A percentile compares a stretch with the other conserved stretches of the same genome.
Evolutionary conservation across 2,797 vertebrate species (phyloP).

Genomic region (Chelon auratus): DNA sequence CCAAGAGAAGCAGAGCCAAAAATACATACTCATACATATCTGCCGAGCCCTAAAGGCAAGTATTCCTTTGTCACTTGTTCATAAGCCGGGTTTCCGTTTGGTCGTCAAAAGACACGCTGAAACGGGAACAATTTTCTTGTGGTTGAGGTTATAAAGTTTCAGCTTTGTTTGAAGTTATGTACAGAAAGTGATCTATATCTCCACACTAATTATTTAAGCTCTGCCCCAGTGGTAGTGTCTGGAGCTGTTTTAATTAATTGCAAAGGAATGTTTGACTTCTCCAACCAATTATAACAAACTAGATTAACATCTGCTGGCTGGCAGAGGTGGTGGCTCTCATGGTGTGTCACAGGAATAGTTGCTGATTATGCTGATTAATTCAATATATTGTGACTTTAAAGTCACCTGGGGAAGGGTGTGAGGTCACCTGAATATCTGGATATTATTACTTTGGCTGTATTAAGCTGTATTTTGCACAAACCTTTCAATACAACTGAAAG

Average conservation of each 20-base stretch:
- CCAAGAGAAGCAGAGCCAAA: neutral
- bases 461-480: neutral
- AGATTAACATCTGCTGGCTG: slow-evolving; percentile 32
- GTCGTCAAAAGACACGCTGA: neutral
- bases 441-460: neutral
- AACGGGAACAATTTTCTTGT: neutral
- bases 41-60: neutral
- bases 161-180: neutral
- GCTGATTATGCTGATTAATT: slow-evolving; percentile 17
- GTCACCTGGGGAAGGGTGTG: neutral
- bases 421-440: neutral
- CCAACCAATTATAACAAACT: slow-evolving; percentile 8
- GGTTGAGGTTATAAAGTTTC: neutral
- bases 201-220: neutral
- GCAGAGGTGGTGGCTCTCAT: slow-evolving; percentile 11
- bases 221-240: neutral
- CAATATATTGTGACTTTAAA: slow-evolving; percentile 7
- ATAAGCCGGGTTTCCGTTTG: neutral
- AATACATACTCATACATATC: neutral
- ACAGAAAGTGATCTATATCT: neutral
- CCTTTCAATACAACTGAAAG: neutral
- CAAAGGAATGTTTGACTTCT: neutral
- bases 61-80: neutral
- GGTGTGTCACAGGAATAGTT: slow-evolving; percentile 17
- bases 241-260: neutral